A percentile compares a stretch with the other conserved stretches of the same genome.
phyloP scores from a whole-genome alignment of 2,113 vertebrate genomes.

The Onychorhynchus coronatus region DNA sequence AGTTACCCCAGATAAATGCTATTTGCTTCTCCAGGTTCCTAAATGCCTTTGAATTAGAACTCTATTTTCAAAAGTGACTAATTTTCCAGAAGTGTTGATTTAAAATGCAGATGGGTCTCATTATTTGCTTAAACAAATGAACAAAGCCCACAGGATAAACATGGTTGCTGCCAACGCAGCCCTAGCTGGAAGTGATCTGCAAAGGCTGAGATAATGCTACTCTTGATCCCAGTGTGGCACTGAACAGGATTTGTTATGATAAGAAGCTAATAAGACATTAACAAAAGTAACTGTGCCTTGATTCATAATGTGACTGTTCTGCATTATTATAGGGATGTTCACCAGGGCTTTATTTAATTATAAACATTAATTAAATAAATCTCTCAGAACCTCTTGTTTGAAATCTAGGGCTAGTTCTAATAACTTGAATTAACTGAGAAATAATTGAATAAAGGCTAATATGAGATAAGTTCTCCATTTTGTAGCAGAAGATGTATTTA shows the following conservation, averaged over 20 bases:
- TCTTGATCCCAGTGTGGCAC: not conserved
- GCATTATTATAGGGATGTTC: slow-evolving; percentile 9
- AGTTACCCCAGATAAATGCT: slow-evolving; percentile 29
- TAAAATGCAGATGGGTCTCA: not conserved
- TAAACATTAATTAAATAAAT: slow-evolving; percentile 55
- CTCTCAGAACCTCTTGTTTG: slow-evolving; percentile 3
- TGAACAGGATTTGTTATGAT: slow-evolving; percentile 39
- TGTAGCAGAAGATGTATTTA: not conserved
- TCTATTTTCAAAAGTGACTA: not conserved
- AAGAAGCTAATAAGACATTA: slow-evolving; percentile 29
- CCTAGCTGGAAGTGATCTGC: not conserved
- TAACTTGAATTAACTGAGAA: slow-evolving; percentile 21
- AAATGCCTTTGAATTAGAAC: not conserved
- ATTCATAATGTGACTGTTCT: not conserved
- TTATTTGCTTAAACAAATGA: not conserved
- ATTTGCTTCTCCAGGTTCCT: not conserved
- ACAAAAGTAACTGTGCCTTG: not conserved
- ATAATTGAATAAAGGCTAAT: slow-evolving; percentile 37
- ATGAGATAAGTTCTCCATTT: not conserved
- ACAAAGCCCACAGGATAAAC: not conserved
- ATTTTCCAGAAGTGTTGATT: not conserved
- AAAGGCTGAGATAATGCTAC: slow-evolving; percentile 1
- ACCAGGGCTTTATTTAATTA: slow-evolving; percentile 2
- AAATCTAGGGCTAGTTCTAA: not conserved
- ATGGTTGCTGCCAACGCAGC: not conserved